Evolutionary conservation across 2,888 invertebrate species (phyloP), one percentile per base, ranked within the genome.

Genomic region (Rhagium mordax): DNA sequence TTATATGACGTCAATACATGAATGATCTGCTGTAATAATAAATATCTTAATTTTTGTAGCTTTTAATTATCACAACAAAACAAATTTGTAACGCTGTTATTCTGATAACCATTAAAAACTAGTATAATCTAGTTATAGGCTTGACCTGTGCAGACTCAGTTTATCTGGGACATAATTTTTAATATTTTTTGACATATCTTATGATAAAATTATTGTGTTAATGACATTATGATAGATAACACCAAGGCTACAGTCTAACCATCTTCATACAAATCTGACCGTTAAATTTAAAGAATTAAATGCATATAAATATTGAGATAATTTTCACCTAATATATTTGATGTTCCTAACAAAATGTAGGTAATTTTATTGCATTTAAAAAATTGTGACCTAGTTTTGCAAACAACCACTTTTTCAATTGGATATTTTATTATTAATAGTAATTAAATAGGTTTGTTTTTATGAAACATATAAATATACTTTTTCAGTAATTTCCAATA

Each of bases 151-250:
- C 33, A 65, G 65, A 21, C 53, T 33, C n/a, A 33, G 49, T 53
- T 53, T 51, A 65, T 65, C 65, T 33, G n/a, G n/a, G 8, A 20
- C 20, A 53, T 16, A 20, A 33, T 20, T 53, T 27, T 53, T 53
- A 65, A 65, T n/a, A 33, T 53, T 65, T 65, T 65, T 65, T 65
- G 65, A 33, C 33, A 65, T 27, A 33, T 21, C 15, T 53, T 20
- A 10, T 21, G 53, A 53, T 65, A 65, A 33, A 65, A n/a, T 16
- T 21, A 29, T 65, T 65, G 65, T 65, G 65, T 65, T 65, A 65
- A 53, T 65, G 65, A 65, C 65, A 53, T 64, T 51, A n/a, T 18
- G n/a, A n/a, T 20, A 53, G 65, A 65, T 53, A 65, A 59, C 3
- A 13, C 33, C 33, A 18, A 59, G 10, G n/a, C 10, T 41, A n/a